A percentile compares a stretch with the other conserved stretches of the same genome.
Conservation (phyloP, 2,888 invertebrate genomes). For the Perizoma flavofasciatum region DNA sequence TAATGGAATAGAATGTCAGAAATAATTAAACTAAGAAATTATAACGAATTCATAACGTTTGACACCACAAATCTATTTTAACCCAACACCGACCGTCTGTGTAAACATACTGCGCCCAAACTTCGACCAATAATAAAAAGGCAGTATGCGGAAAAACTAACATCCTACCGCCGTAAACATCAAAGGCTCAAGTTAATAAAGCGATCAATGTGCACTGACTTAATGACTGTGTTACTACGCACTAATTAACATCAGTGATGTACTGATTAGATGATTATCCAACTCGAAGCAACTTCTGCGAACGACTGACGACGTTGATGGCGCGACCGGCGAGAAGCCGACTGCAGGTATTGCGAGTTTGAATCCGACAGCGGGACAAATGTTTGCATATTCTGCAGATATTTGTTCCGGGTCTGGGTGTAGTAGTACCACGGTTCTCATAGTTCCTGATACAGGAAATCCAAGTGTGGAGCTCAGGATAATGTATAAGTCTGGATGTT, state of each 20-base stretch:
- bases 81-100: constrained; percentile 68
- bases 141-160: constrained; percentile 83
- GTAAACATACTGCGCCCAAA: constrained; percentile 81
- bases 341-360: too few relatives aligned
- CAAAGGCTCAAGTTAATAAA: constrained; percentile 75
- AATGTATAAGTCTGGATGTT: too few relatives aligned
- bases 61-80: constrained; percentile 81
- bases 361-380: too few relatives aligned
- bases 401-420: too few relatives aligned
- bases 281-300: neutral
- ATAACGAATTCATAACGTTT: constrained; percentile 70
- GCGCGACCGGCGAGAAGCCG: too few relatives aligned
- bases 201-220: constrained; percentile 73
- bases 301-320: too few relatives aligned
- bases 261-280: constrained; percentile 31
- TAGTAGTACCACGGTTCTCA: too few relatives aligned
- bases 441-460: too few relatives aligned
- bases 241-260: constrained; percentile 61
- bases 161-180: constrained; percentile 78
- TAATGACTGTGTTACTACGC: constrained; percentile 63
- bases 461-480: too few relatives aligned
- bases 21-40: constrained; percentile 53
- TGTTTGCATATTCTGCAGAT: too few relatives aligned
- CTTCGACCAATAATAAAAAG: constrained; percentile 83
- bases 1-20: neutral